Evolutionary conservation across 2,888 invertebrate genomes (phyloP), one percentile per base, ranked within the genome.

Genomic region (Trissolcus brochymenae): DNA sequence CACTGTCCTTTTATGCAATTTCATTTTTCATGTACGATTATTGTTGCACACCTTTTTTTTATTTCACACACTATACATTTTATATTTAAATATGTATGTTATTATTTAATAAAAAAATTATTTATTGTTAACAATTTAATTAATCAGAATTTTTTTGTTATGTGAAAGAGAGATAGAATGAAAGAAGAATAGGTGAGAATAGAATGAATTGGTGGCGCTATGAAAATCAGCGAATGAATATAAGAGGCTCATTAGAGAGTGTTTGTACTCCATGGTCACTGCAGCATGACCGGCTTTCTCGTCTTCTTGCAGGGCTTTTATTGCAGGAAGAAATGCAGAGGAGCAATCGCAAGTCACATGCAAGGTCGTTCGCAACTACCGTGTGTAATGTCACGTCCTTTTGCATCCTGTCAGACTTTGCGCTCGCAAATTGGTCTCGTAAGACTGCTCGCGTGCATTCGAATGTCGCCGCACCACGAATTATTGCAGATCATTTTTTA

Each of bases 201-300:
- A 68, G 13, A 85, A 85, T 82, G 84, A 85, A 84, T 84, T 81
- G 82, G 70, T 79, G 81, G 82, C 74, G 82, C 83, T 84, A 84
- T 81, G 81, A 82, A 83, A 84, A 83, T 81, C 82, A 82, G 82
- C 80, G 81, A 82, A 85, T 79, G 82, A 81, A 84, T 81, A 83
- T 86, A 86, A 86, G 86, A 84, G 84, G 79, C 87, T 88, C 87
- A 85, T 88, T 88, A 89, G 88, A 88, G 88, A 89, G 88, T 85
- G 85, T 86, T 86, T 86, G 88, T 87, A 88, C 88, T 88, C 86
- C 87, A 88, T 89, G 87, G 87, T 83, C 87, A 87, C 80, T 86
- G 81, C 84, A 82, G 85, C 88, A 87, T 88, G 89, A 89, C 88
- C 88, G 88, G 88, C 89, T 89, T 89, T 88, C 89, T 86, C 88